Evolutionary conservation across 2,113 vertebrate genomes (phyloP).

Genomic region (Toxostoma redivivum): DNA sequence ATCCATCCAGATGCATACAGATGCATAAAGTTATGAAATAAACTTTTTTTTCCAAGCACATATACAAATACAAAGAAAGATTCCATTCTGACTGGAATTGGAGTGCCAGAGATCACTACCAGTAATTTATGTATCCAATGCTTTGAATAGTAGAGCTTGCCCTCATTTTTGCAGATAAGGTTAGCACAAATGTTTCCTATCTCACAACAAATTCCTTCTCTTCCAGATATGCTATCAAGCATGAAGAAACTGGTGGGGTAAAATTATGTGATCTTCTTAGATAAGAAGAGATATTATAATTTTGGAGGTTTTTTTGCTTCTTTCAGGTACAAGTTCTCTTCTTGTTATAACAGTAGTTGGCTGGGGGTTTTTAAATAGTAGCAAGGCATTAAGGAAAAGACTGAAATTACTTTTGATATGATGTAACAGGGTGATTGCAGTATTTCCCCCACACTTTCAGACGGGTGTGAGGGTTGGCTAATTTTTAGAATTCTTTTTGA

Average conservation of each 20-base stretch:
- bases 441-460: neutral
- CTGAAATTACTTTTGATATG: neutral
- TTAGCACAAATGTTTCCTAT: neutral
- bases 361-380: neutral
- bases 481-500: neutral
- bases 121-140: neutral
- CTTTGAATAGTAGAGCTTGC: neutral
- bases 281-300: neutral
- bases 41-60: neutral
- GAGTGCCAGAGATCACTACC: neutral
- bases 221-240: slow-evolving; percentile 1
- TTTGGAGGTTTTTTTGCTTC: neutral
- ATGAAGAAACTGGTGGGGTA: neutral
- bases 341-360: neutral
- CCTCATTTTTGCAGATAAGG: neutral
- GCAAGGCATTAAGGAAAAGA: neutral
- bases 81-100: neutral
- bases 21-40: neutral
- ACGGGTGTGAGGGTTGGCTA: neutral
- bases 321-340: neutral
- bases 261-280: neutral
- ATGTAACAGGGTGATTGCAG: neutral
- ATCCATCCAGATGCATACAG: neutral
- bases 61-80: neutral
- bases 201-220: slow-evolving; percentile 16